Percentiles rank a stretch among this genome's conserved stretches.
phyloP scores from a whole-genome alignment of 2,797 vertebrate genomes.

The Nothura maculosa region DNA sequence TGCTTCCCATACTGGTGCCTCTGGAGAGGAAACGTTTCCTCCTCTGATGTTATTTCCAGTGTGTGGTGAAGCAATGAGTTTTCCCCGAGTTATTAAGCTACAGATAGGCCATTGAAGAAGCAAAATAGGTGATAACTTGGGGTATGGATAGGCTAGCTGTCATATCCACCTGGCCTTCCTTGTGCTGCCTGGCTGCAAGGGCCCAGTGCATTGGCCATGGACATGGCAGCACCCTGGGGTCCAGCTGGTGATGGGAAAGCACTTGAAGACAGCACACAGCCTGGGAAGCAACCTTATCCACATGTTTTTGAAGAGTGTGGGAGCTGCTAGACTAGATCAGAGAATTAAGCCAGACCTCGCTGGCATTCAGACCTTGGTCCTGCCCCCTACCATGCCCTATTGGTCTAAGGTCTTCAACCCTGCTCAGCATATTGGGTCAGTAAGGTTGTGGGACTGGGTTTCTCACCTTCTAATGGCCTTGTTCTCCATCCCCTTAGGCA shows the following conservation, averaged over 20 bases:
- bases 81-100: background rate
- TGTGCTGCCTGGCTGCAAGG: background rate
- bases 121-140: background rate
- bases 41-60: fast-evolving
- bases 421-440: background rate
- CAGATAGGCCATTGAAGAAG: background rate
- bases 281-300: background rate
- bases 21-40: background rate
- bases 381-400: fast-evolving
- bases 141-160: background rate
- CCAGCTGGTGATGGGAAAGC: background rate
- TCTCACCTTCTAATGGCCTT: background rate
- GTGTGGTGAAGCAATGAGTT: background rate
- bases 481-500: background rate
- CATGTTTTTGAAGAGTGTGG: background rate
- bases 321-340: background rate
- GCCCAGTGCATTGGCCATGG: fast-evolving
- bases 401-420: background rate
- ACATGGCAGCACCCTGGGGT: fast-evolving
- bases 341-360: background rate
- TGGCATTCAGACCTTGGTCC: background rate
- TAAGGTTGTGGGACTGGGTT: background rate
- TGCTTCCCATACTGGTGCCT: fast-evolving
- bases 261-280: fast-evolving
- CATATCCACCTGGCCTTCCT: too few relatives aligned